Evolutionary conservation across 2,113 vertebrate species (phyloP).

Genomic region (Melanerpes formicivorus): DNA sequence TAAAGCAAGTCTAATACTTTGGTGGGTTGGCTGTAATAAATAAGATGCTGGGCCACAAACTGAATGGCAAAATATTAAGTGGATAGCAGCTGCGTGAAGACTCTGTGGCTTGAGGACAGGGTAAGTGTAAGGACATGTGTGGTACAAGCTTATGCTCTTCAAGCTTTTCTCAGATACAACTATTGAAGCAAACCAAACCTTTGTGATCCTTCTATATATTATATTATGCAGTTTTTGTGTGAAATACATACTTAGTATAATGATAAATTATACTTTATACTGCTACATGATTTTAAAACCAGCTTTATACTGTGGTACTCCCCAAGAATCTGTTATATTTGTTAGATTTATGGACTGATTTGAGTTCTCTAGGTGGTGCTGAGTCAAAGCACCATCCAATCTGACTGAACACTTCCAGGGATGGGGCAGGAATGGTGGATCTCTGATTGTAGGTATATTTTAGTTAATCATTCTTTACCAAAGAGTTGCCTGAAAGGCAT

Average conservation of each 20-base stretch:
- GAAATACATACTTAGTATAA: not conserved
- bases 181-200: not conserved
- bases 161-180: not conserved
- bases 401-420: not conserved
- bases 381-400: not conserved
- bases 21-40: not conserved
- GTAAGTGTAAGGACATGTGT: not conserved
- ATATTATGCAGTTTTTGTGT: not conserved
- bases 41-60: not conserved
- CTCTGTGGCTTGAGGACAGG: not conserved
- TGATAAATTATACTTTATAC: not conserved
- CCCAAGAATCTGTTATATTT: not conserved
- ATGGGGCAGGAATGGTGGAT: not conserved
- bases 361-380: not conserved
- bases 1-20: not conserved
- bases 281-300: not conserved
- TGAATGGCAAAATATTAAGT: not conserved
- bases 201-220: not conserved
- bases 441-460: not conserved
- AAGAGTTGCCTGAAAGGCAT: not conserved
- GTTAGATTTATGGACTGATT: not conserved
- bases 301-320: not conserved
- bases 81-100: not conserved
- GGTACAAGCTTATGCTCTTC: not conserved
- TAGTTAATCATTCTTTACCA: not conserved